phyloP scores from a whole-genome alignment of 2,797 vertebrate species.

The Gymnothorax javanicus region DNA sequence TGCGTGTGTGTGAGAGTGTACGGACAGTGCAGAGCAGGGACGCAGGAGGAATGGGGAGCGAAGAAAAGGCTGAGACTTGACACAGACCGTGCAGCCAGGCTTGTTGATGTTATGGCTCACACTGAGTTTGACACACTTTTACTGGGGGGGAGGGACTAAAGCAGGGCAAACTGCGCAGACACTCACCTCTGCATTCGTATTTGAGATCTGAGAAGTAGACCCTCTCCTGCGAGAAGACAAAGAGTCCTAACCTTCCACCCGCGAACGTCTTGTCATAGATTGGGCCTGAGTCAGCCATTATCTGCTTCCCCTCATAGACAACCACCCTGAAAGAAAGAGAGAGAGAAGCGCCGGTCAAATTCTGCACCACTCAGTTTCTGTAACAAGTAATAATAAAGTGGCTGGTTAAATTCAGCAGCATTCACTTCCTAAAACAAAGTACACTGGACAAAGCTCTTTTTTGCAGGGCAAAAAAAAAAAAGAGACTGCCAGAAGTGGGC shows the following conservation, averaged over 20 bases:
- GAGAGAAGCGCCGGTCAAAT: neutral
- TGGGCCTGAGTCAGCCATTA: constrained; percentile 92
- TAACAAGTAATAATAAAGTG: neutral
- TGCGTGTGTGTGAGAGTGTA: too few relatives aligned
- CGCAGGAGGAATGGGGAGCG: too few relatives aligned
- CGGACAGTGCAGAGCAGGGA: too few relatives aligned
- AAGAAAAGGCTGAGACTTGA: too few relatives aligned
- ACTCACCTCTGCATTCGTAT: constrained; percentile 95
- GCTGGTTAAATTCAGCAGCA: neutral
- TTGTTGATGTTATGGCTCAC: too few relatives aligned
- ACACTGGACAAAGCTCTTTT: too few relatives aligned
- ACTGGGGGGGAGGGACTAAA: neutral
- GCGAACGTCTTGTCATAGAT: constrained; percentile 91
- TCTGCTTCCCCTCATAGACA: constrained; percentile 90
- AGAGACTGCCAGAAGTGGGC: too few relatives aligned
- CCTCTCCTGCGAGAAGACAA: constrained; percentile 97
- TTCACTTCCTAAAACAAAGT: neutral
- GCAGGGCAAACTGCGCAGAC: neutral
- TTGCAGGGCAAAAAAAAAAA: too few relatives aligned
- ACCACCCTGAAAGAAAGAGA: constrained; percentile 76
- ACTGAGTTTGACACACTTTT: neutral
- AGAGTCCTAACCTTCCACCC: constrained; percentile 90
- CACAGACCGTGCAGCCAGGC: too few relatives aligned
- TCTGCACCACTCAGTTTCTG: neutral
- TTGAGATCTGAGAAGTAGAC: constrained; percentile 96